phyloP scores from a whole-genome alignment of 2,113 vertebrate species.

The Blennius ocellaris region DNA sequence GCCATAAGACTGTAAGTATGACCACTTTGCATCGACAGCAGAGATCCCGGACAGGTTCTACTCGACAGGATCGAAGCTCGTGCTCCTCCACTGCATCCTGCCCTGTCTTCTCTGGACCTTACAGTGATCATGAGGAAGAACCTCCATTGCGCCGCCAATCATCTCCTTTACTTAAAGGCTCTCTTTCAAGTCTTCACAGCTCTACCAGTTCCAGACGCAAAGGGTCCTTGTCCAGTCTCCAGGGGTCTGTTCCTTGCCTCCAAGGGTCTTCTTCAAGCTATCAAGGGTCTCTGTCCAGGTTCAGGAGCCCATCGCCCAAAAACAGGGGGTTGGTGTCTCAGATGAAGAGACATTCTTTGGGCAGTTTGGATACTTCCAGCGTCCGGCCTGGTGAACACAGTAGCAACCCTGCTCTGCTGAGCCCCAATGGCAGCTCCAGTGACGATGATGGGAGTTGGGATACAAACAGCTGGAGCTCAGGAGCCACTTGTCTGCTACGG shows the following conservation, averaged over 20 bases:
- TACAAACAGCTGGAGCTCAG: conserved; percentile 82
- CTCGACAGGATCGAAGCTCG: conserved; percentile 75
- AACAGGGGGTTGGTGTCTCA: conserved; percentile 54
- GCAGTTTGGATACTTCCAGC: conserved; percentile 58
- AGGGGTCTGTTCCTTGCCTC: conserved; percentile 45
- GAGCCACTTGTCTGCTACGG: conserved; percentile 79
- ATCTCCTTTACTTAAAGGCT: conserved; percentile 76
- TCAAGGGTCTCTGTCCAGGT: conserved; percentile 49
- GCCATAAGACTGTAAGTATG: conserved; percentile 42
- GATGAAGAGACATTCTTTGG: conserved; percentile 57
- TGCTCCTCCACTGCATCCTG: conserved; percentile 81
- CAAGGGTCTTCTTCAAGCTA: conserved; percentile 61
- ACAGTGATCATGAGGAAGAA: conserved; percentile 77
- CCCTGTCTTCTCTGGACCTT: conserved; percentile 77
- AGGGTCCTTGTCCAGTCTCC: conserved; percentile 52
- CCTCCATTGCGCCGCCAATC: conserved; percentile 63
- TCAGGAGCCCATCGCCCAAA: conserved; percentile 58
- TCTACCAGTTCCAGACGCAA: conserved; percentile 22
- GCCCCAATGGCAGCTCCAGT: conserved; percentile 77
- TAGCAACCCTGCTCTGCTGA: conserved; percentile 64
- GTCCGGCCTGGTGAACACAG: conserved; percentile 61
- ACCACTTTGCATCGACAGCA: conserved; percentile 61
- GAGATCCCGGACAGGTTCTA: conserved; percentile 49
- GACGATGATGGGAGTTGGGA: conserved; percentile 85
- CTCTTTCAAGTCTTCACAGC: conserved; percentile 57